These are phyloP conservation scores for Phocoena phocoena DNA, from an alignment of 2,113 vertebrate species.

Conservation along the genomic window DNA sequence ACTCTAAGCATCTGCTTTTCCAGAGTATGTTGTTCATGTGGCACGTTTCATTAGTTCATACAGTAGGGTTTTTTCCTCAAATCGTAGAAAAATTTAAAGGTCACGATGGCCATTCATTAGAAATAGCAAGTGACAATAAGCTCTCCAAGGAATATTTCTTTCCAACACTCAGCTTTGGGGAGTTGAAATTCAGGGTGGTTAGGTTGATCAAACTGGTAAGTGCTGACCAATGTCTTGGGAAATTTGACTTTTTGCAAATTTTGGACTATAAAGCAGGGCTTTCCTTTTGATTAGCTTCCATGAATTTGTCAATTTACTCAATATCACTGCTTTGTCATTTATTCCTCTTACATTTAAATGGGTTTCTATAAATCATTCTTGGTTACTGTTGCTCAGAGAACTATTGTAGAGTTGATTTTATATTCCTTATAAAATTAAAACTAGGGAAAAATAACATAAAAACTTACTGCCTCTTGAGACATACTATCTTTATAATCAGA, in stretches of 20 bases:
- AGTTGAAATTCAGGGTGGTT: conserved; percentile 5
- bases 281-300: neutral
- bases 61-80: neutral
- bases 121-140: neutral
- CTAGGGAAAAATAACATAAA: neutral
- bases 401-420: neutral
- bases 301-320: neutral
- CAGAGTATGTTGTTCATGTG: neutral
- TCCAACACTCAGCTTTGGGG: neutral
- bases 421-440: conserved; percentile 12
- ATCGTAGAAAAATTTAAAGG: neutral
- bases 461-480: neutral
- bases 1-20: neutral
- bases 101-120: neutral
- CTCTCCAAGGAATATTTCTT: neutral
- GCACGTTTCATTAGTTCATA: neutral
- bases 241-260: neutral
- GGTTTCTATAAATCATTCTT: neutral
- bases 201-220: neutral
- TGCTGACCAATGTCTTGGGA: neutral
- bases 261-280: neutral
- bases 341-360: neutral
- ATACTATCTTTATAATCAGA: neutral
- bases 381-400: neutral
- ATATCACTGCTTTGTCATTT: neutral